Base-by-base conservation (phyloP, 2,888 invertebrate genomes). In the Cylindroiulus punctatus region DNA sequence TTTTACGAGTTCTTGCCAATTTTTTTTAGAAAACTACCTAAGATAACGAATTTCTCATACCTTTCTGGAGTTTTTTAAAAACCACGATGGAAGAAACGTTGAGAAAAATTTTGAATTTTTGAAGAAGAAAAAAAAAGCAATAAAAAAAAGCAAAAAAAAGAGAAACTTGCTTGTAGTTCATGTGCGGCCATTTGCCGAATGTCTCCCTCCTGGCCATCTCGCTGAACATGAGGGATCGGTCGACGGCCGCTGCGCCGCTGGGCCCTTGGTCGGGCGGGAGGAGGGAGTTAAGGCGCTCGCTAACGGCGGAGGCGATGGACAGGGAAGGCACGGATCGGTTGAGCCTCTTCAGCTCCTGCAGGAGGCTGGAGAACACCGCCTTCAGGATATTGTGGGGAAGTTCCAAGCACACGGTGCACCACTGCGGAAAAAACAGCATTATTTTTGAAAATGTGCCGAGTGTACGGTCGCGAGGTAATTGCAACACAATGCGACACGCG, bases 121-220 rank as follows among this genome's bases (percentile, higher is more conserved):
- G n/a, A n/a, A n/a, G n/a, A n/a, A n/a, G n/a, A n/a, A 5, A 8
- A n/a, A 2, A 47, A 44, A 85, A 44, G n/a, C 26, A 85, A 52
- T 10, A 4, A 47, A 47, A 85, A 86, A 76, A 87, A 76, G 26
- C 76, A 81, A n/a, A 81, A 81, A 81, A 14, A 7, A 83, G 10
- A n/a, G n/a, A 42, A 40, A 84, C 88, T 92, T 90, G 96, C 96
- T 97, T 97, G 92, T 97, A 98, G 91, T 97, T 96, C 96, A 97
- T 97, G 90, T 98, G 98, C 1, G 98, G 98, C 98, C 98, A 98
- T 90, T 96, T 94, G 88, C 95, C 94, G 91, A 98, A 98, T 0
- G 98, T 97, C 90, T 97, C 95, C 89, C 96, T 93, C 82, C 98
- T 93, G 88, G 96, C 96, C 0, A 96, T 96, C 91, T 98, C 98